Conservation (phyloP, 2,797 vertebrate genomes). For the Halcyon chelicuti region DNA sequence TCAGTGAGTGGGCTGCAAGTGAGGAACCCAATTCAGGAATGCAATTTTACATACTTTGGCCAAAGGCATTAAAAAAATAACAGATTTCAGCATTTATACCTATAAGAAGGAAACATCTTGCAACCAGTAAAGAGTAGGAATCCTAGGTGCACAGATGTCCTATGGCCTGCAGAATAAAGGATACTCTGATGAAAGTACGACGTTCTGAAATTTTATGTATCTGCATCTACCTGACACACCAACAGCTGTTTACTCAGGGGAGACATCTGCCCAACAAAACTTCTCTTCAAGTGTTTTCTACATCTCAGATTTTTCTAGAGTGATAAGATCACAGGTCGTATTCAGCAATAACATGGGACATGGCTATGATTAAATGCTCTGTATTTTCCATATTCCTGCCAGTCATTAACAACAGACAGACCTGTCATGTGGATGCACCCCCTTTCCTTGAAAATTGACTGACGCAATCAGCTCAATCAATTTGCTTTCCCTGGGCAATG, state of each 20-base stretch:
- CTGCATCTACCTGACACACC: not conserved
- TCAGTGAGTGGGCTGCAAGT: not conserved
- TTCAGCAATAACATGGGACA: too few species aligned
- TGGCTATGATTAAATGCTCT: not conserved
- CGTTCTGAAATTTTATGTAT: not conserved
- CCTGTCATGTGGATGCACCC: rapidly evolving
- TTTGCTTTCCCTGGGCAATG: not conserved
- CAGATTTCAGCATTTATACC: not conserved
- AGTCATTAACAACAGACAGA: rapidly evolving
- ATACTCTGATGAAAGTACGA: not conserved
- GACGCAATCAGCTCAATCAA: not conserved
- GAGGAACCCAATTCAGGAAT: not conserved
- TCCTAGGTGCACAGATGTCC: not conserved
- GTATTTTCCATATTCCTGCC: not conserved
- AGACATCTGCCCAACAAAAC: not conserved
- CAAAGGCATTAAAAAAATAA: not conserved
- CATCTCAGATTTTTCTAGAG: not conserved
- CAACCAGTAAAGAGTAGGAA: not conserved
- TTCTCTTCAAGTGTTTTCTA: not conserved
- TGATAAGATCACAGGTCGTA: not conserved
- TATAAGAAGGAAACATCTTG: not conserved
- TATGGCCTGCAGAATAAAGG: not conserved
- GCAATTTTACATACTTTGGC: not conserved
- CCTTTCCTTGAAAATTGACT: not conserved
- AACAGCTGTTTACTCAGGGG: not conserved